A percentile compares a stretch with the other conserved stretches of the same genome.
These are phyloP conservation scores for Callospermophilus lateralis DNA, from an alignment of 2,113 vertebrate species.

Conservation along the genomic window DNA sequence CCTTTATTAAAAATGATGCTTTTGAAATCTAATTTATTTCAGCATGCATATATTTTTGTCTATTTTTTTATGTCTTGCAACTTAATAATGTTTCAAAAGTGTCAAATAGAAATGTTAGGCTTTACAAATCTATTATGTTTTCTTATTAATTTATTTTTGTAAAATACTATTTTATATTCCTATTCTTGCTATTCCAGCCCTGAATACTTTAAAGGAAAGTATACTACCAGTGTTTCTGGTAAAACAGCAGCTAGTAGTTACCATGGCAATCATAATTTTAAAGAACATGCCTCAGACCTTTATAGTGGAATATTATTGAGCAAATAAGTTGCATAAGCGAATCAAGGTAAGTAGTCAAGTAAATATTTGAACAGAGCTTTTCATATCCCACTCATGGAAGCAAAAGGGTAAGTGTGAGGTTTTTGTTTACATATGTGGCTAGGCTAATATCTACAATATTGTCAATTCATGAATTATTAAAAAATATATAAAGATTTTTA, in stretches of 20 bases:
- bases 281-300: constrained; percentile 57
- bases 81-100: constrained; percentile 68
- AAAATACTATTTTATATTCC: not conserved
- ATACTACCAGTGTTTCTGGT: not conserved
- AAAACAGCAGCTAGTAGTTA: constrained; percentile 65
- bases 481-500: not conserved
- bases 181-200: not conserved
- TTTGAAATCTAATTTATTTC: constrained; percentile 77
- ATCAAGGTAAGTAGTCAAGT: constrained; percentile 5
- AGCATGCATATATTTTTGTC: constrained; percentile 74
- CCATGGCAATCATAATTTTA: constrained; percentile 79
- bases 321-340: constrained; percentile 39
- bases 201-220: constrained; percentile 52
- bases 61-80: constrained; percentile 60
- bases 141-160: constrained; percentile 32
- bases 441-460: not conserved
- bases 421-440: constrained; percentile 18
- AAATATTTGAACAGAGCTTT: constrained; percentile 75
- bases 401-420: not conserved
- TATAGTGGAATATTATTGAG: constrained; percentile 41
- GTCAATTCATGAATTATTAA: not conserved
- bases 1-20: constrained; percentile 81
- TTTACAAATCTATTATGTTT: constrained; percentile 59
- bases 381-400: constrained; percentile 36
- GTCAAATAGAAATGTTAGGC: constrained; percentile 46